Base-by-base conservation (phyloP, 2,888 invertebrate genomes). In the Crepidodera aurea region DNA sequence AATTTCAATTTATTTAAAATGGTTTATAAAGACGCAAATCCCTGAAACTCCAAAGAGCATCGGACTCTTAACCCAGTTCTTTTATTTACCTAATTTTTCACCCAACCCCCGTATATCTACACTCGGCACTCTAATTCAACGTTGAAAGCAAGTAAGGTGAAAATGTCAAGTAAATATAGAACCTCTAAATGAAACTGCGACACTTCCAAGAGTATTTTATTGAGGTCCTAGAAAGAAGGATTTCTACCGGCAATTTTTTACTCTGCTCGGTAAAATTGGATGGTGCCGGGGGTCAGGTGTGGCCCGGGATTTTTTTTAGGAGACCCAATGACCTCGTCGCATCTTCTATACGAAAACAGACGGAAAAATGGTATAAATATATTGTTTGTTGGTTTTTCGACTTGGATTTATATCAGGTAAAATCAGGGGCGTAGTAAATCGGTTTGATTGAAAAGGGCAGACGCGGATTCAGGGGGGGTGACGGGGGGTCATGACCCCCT, bases 91-190 rank as follows among this genome's bases (percentile, higher is more conserved):
- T 16, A 13, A 42, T 16, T 42, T 42, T 18, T 15, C 16, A 10
- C 15, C 13, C 15, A n/a, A 16, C 42, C 42, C 18, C 16, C 42
- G 42, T 42, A 16, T 10, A 8, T 1, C 6, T 19, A 10, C n/a
- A 1, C 42, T 13, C 32, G 46, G 13, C 13, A 56, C 46, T 46
- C 56, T 56, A 56, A 56, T 56, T 56, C 46, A 46, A 46, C 56
- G 18, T 46, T 39, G 25, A 53, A 57, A 57, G 51, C 53, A 48
- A 29, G 27, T 12, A 51, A 56, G 60, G 59, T 59, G 64, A 58
- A 54, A 64, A 58, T 55, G 57, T 61, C 55, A 62, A 56, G 18
- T 50, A 57, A 62, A 62, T 62, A 60, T 62, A 57, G 54, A 65
- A 39, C 53, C 57, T 46, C 53, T 54, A 57, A 65, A 65, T 25